Evolutionary conservation across 2,888 invertebrate species (phyloP), one percentile per base, ranked within the genome.

Genomic region (Venustoraphidia nigricollis): DNA sequence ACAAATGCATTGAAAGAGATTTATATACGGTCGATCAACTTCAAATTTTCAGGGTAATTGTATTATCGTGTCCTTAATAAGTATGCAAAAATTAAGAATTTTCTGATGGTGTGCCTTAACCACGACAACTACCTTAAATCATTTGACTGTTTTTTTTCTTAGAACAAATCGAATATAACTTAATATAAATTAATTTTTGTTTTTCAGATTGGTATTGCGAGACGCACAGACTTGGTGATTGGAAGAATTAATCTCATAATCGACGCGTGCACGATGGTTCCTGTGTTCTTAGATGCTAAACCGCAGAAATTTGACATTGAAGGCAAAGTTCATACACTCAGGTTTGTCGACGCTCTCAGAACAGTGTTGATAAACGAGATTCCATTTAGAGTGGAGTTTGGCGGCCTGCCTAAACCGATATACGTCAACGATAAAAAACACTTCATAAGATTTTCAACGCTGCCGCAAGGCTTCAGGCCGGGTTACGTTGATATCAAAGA

Each of bases 171-270:
- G 27, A 27, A 27, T 6, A 27, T 27, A 27, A 27, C 27, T 6
- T 27, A 6, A 27, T 6, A n/a, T n/a, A n/a, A 27, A 27, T 27
- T 27, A 3, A 27, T 27, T 27, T 27, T 27, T 27, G 27, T 27
- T 27, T n/a, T 27, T 27, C 3, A 27, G 63, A 91, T 97, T 51
- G 88, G 93, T 0, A 79, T 79, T 36, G 69, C 66, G 2, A 79
- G 82, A 56, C 74, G 90, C 34, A 81, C 78, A 10, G 93, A 94
- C 64, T 69, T 94, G 41, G 84, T 89, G 1, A 81, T 83, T 1
- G 91, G 88, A 0, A 86, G 86, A 68, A 85, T 91, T 50, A 85
- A 83, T 62, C 71, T 91, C 50, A 84, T 90, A 47, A 78, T 91
- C 6, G 83, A 92, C 63, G 90, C 87, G 0, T 78, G 78, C 47